phyloP scores from a whole-genome alignment of 2,797 vertebrate genomes.

The Staurois parvus region DNA sequence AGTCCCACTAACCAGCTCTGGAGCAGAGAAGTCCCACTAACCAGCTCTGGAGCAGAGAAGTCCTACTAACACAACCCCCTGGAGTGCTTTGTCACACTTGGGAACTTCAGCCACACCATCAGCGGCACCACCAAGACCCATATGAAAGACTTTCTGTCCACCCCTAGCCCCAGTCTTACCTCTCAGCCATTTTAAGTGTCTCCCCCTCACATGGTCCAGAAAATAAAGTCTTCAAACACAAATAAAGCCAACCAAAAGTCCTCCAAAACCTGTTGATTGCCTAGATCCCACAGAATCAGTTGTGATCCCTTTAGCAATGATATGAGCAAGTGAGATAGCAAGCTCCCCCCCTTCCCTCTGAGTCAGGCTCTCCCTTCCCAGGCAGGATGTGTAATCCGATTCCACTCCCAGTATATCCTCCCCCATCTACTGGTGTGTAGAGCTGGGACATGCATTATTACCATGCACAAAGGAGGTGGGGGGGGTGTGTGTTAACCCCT shows the following conservation, averaged over 20 bases:
- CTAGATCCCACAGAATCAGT: constrained; percentile 25
- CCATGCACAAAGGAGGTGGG: constrained; percentile 22
- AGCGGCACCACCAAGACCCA: neutral
- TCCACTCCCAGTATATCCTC: constrained; percentile 53
- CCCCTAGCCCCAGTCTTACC: constrained; percentile 31
- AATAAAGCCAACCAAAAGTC: constrained; percentile 20
- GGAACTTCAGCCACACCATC: neutral
- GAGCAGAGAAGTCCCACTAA: neutral
- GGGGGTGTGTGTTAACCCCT: constrained; percentile 29
- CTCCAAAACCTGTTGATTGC: constrained; percentile 7
- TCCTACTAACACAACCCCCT: neutral
- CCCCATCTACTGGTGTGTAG: constrained; percentile 49
- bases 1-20: neutral
- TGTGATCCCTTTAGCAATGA: constrained; percentile 46
- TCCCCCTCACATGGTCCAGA: constrained; percentile 54
- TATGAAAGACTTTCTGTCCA: neutral
- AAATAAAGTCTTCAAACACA: neutral
- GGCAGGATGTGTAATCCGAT: constrained; percentile 62
- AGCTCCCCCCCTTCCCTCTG: constrained; percentile 28
- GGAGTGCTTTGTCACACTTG: constrained; percentile 32
- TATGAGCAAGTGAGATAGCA: constrained; percentile 33
- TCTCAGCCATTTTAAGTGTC: constrained; percentile 46
- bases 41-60: neutral
- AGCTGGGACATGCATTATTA: constrained; percentile 58
- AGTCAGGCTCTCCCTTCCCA: constrained; percentile 59